Evolutionary conservation across 2,797 vertebrate species (phyloP).

Genomic region (Bovichtus diacanthus): DNA sequence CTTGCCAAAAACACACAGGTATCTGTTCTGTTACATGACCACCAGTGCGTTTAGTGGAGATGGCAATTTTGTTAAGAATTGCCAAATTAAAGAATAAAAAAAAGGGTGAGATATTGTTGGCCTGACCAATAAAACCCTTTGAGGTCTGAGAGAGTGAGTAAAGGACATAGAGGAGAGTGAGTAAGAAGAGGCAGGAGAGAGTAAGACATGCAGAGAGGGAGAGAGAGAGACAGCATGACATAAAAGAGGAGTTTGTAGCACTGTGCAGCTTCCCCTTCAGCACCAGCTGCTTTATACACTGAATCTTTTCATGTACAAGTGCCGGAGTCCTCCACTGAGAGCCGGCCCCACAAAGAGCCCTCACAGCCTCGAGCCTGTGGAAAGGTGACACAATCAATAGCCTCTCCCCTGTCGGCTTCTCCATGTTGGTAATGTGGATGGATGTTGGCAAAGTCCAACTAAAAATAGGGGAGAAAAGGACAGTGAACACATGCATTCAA

Average conservation of each 20-base stretch:
- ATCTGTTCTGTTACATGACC: conserved; percentile 25
- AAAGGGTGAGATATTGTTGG: conserved; percentile 13
- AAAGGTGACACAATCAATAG: conserved; percentile 82
- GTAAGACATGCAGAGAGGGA: conserved; percentile 20
- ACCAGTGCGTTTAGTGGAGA: neutral
- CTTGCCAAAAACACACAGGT: conserved; percentile 27
- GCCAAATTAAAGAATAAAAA: conserved; percentile 27
- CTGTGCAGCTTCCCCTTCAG: conserved; percentile 56
- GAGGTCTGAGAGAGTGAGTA: neutral
- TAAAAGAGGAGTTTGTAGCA: conserved; percentile 68
- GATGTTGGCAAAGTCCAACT: conserved; percentile 33
- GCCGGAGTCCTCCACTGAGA: conserved; percentile 71
- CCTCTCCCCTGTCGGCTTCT: conserved; percentile 41
- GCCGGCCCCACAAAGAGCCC: conserved; percentile 72
- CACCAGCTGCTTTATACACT: conserved; percentile 72
- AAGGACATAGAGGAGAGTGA: conserved; percentile 7
- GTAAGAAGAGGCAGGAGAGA: conserved; percentile 17
- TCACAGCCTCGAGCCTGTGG: conserved; percentile 70
- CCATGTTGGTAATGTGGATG: conserved; percentile 44
- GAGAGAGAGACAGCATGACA: conserved; percentile 41
- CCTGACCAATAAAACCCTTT: conserved; percentile 1
- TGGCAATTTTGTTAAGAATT: conserved; percentile 1
- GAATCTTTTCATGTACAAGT: conserved; percentile 80
- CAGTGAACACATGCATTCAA: conserved; percentile 22
- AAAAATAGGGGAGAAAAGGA: conserved; percentile 42